These are phyloP conservation scores for Psilopsiagon aurifrons DNA, from an alignment of 2,113 vertebrate genomes.

Conservation along the genomic window DNA sequence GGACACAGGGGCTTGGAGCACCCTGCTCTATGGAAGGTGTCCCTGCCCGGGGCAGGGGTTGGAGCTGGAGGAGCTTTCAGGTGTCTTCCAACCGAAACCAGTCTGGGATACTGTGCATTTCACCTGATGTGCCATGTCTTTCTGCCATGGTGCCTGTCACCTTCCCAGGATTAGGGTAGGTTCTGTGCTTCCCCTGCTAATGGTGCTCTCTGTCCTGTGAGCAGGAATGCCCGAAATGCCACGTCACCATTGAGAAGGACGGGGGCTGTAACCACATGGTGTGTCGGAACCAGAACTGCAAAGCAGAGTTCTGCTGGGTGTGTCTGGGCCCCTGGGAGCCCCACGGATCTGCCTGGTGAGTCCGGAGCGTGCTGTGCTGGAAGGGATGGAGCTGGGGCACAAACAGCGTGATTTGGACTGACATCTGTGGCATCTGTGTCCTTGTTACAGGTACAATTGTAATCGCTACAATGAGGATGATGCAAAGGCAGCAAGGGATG, in stretches of 20 bases:
- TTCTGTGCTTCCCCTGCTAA: background rate
- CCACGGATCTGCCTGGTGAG: constrained; percentile 98
- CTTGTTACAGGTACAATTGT: constrained; percentile 93
- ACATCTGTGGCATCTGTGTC: constrained; percentile 34
- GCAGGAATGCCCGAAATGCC: constrained; percentile 99
- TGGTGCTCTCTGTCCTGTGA: constrained; percentile 4
- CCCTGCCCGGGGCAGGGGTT: background rate
- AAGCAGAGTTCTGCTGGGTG: constrained; percentile 99
- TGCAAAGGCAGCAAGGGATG: constrained; percentile 97
- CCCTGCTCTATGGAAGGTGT: background rate
- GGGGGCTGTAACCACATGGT: constrained; percentile 99
- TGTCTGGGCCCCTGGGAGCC: constrained; percentile 99
- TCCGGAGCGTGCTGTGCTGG: background rate
- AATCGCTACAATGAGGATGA: constrained; percentile 99
- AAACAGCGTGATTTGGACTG: background rate
- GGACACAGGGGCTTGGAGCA: no score
- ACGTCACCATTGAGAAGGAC: constrained; percentile 99
- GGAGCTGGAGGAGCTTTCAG: accelerated
- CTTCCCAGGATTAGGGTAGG: background rate
- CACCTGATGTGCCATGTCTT: background rate
- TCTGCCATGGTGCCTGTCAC: background rate
- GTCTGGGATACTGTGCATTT: background rate
- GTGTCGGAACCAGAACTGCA: constrained; percentile 99
- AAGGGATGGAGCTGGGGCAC: background rate
- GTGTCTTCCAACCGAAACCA: background rate